phyloP scores from a whole-genome alignment of 1,140 invertebrate species.

The Drosophila serrata region DNA sequence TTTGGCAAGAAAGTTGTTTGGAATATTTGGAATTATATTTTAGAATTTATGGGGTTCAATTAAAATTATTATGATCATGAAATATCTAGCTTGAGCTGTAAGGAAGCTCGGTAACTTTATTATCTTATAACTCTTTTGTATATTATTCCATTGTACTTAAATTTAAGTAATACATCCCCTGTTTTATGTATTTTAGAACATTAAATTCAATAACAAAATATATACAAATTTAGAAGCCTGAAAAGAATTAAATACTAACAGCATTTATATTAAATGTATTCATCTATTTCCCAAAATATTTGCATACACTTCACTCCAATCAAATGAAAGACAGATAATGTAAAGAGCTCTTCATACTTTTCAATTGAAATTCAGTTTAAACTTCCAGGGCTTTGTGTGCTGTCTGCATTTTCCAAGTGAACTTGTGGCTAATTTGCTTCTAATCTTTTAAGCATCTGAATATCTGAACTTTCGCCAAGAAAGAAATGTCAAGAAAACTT shows the following conservation, averaged over 20 bases:
- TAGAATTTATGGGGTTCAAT: neutral
- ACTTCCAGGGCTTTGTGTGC: neutral
- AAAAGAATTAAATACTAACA: neutral
- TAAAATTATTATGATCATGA: neutral
- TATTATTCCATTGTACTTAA: neutral
- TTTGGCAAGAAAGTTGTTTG: slow-evolving; percentile 3
- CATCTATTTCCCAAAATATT: neutral
- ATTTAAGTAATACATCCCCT: neutral
- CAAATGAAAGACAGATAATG: neutral
- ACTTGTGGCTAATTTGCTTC: slow-evolving; percentile 43
- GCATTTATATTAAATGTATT: neutral
- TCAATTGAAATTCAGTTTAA: neutral
- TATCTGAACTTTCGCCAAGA: slow-evolving; percentile 26
- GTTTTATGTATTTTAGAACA: too few relatives aligned
- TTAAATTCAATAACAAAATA: neutral
- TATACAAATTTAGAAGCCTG: neutral
- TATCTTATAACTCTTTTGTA: neutral
- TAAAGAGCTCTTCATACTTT: neutral
- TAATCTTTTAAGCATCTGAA: slow-evolving; percentile 34
- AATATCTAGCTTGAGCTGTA: too few relatives aligned
- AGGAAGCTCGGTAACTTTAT: neutral
- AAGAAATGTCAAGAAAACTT: slow-evolving; percentile 22
- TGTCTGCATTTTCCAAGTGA: slow-evolving; percentile 6
- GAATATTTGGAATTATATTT: neutral
- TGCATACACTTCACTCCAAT: neutral